Percentiles rank a stretch among this genome's conserved stretches.
These are phyloP conservation scores for Microcebus jonahi DNA, from an alignment of 2,113 vertebrate species.

Conservation along the genomic window DNA sequence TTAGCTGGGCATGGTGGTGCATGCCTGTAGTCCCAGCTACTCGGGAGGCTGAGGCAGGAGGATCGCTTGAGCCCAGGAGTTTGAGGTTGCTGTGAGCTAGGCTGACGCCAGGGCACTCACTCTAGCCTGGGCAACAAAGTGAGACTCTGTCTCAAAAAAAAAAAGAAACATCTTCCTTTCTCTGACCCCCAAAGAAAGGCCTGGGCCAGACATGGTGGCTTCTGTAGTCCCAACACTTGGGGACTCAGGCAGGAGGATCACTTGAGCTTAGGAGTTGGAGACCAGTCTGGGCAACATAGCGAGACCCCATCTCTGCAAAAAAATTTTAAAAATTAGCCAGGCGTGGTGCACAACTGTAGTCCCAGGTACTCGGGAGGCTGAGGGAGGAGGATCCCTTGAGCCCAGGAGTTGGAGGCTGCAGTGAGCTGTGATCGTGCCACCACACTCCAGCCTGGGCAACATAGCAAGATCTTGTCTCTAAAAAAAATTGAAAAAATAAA, in stretches of 20 bases:
- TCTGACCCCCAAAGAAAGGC: too few species aligned
- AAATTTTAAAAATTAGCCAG: background rate
- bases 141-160: too few species aligned
- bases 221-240: background rate
- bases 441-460: background rate
- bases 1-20: too few species aligned
- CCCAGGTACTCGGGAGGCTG: background rate
- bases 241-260: background rate
- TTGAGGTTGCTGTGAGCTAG: too few species aligned
- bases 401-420: background rate
- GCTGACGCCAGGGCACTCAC: too few species aligned
- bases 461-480: background rate
- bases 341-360: background rate
- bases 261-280: background rate
- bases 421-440: background rate
- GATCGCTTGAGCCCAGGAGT: too few species aligned
- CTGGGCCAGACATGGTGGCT: fast-evolving
- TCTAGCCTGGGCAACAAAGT: too few species aligned
- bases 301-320: background rate
- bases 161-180: too few species aligned
- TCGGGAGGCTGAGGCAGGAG: too few species aligned
- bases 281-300: background rate
- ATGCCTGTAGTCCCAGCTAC: too few species aligned
- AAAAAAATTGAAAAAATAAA: background rate
- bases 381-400: background rate